phyloP scores from a whole-genome alignment of 2,113 vertebrate genomes.

The Hemichromis elongatus region DNA sequence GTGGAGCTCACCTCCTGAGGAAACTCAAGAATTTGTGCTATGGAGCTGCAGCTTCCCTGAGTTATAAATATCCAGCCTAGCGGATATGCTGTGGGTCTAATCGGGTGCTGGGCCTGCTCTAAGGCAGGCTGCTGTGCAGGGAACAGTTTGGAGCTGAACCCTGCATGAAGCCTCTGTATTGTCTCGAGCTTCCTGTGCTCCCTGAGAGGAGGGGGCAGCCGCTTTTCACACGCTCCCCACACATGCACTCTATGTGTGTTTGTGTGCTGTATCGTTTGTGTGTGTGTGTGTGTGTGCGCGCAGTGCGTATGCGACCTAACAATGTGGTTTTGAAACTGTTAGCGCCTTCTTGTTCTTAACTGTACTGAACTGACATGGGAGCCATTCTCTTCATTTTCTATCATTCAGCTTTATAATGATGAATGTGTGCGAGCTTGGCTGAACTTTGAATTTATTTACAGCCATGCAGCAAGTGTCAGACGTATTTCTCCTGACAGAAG shows the following conservation, averaged over 20 bases:
- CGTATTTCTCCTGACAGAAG: not conserved
- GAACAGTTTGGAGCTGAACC: conserved; percentile 65
- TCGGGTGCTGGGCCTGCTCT: conserved; percentile 45
- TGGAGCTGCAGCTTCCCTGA: conserved; percentile 57
- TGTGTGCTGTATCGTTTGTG: not conserved
- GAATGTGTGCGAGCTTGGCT: conserved; percentile 20
- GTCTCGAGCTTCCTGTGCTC: conserved; percentile 78
- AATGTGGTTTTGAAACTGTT: conserved; percentile 18
- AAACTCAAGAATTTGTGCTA: conserved; percentile 58
- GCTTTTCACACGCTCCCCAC: conserved; percentile 74
- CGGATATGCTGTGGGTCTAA: conserved; percentile 62
- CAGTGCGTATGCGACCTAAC: not conserved
- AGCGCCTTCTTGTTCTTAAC: not conserved
- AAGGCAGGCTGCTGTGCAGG: conserved; percentile 7
- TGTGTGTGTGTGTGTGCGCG: not conserved
- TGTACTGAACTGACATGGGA: not conserved
- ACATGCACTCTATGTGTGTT: conserved; percentile 29
- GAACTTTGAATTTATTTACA: conserved; percentile 27
- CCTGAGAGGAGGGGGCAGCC: conserved; percentile 70
- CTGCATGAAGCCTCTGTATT: conserved; percentile 76
- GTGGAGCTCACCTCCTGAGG: conserved; percentile 44
- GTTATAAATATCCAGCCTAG: conserved; percentile 67
- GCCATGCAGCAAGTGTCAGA: not conserved
- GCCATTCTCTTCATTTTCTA: conserved; percentile 1
- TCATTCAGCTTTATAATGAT: conserved; percentile 18